Conservation (phyloP, 2,888 invertebrate species). For the Coremacera marginata region DNA sequence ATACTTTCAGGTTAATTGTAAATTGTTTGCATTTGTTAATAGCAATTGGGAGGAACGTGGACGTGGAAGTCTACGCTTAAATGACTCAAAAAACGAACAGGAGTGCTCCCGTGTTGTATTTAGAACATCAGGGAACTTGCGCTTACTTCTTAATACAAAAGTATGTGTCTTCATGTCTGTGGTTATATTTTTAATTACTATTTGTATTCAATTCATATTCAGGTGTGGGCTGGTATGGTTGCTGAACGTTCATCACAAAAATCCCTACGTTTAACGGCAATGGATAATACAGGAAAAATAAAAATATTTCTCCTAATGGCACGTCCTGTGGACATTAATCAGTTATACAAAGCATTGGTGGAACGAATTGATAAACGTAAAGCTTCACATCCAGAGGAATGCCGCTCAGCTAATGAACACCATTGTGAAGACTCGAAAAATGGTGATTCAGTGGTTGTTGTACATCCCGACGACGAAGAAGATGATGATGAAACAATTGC, state of each 20-base stretch:
- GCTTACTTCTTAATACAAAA: slow-evolving; percentile 93
- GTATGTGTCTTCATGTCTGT: slow-evolving; percentile 65
- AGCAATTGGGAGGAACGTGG: slow-evolving; percentile 93
- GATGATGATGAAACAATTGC: slow-evolving; percentile 56
- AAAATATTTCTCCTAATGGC: slow-evolving; percentile 88
- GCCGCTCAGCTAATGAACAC: slow-evolving; percentile 46
- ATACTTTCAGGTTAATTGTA: slow-evolving; percentile 78
- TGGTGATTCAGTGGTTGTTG: slow-evolving; percentile 44
- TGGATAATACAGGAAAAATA: slow-evolving; percentile 84
- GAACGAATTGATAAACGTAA: slow-evolving; percentile 71
- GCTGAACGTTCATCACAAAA: slow-evolving; percentile 89
- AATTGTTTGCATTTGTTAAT: slow-evolving; percentile 89
- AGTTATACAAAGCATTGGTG: slow-evolving; percentile 75
- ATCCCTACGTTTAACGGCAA: slow-evolving; percentile 88
- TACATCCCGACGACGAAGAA: slow-evolving; percentile 44
- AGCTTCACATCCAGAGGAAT: slow-evolving; percentile 62
- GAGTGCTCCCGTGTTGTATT: slow-evolving; percentile 85
- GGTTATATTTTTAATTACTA: neutral
- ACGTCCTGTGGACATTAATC: slow-evolving; percentile 78
- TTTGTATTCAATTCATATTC: neutral
- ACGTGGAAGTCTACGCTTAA: slow-evolving; percentile 87
- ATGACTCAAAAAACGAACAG: slow-evolving; percentile 76
- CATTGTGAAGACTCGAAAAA: slow-evolving; percentile 52
- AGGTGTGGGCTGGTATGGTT: slow-evolving; percentile 93
- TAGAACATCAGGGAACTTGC: slow-evolving; percentile 88